These are phyloP conservation scores for Pseudachorutes palmiensis DNA, from an alignment of 1,140 invertebrate genomes.

Conservation along the genomic window DNA sequence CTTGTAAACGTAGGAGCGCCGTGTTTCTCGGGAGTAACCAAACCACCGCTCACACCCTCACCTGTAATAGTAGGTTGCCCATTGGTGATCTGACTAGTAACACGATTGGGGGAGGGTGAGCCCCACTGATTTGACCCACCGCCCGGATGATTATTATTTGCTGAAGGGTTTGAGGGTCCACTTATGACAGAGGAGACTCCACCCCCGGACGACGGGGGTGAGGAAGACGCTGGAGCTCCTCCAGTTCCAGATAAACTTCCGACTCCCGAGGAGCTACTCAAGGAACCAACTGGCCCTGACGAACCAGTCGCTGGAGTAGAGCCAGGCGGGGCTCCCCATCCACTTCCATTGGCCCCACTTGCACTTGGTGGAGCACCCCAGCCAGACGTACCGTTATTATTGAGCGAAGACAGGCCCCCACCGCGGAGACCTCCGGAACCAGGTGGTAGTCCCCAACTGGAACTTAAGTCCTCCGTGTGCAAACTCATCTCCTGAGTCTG, in stretches of 20 bases:
- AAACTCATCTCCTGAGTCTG: conserved; percentile 10
- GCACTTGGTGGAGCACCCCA: conserved; percentile 57
- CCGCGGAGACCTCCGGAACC: conserved; percentile 60
- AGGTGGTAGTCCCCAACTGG: conserved; percentile 52
- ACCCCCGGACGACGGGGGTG: conserved; percentile 21
- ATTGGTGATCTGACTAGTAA: conserved; percentile 44
- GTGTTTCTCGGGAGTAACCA: no score
- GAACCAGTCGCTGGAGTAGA: conserved; percentile 43
- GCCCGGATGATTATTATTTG: conserved; percentile 39
- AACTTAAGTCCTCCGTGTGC: conserved; percentile 35
- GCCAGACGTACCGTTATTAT: conserved; percentile 56
- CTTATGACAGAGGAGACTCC: conserved; percentile 45
- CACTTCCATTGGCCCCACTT: conserved; percentile 43
- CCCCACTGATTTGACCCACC: conserved; percentile 38
- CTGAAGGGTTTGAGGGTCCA: conserved; percentile 41
- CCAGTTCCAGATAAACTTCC: conserved; percentile 16
- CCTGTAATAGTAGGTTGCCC: conserved; percentile 43
- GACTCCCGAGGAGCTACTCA: not conserved
- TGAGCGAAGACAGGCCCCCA: conserved; percentile 64
- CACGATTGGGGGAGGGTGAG: conserved; percentile 37
- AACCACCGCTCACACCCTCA: conserved; percentile 42
- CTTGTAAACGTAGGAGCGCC: no score
- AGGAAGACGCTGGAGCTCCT: conserved; percentile 42
- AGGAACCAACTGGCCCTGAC: conserved; percentile 42
- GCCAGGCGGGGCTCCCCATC: conserved; percentile 43